These are phyloP conservation scores for Drosophila equinoxialis DNA, from an alignment of 1,140 invertebrate species.

Conservation along the genomic window DNA sequence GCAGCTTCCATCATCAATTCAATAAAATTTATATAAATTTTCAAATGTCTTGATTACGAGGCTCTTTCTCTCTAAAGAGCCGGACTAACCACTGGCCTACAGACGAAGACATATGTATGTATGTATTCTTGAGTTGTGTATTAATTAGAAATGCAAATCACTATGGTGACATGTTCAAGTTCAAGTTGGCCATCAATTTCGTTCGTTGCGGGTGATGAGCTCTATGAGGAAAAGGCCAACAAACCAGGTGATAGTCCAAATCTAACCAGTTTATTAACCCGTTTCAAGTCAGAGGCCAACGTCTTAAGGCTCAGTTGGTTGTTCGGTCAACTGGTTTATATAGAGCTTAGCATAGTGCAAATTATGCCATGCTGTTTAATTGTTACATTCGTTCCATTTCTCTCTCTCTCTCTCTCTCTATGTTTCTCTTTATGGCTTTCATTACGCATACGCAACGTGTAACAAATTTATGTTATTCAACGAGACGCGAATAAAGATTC, in stretches of 20 bases:
- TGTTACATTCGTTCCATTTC: not conserved
- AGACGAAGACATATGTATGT: constrained; percentile 8
- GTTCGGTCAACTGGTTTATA: constrained; percentile 19
- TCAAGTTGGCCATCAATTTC: constrained; percentile 71
- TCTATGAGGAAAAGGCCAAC: constrained; percentile 45
- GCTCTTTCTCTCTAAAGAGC: not conserved
- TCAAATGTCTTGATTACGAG: constrained; percentile 20
- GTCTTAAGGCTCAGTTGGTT: not conserved
- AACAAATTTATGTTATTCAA: constrained; percentile 57
- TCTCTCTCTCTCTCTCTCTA: constrained; percentile 30
- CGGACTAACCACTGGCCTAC: constrained; percentile 12
- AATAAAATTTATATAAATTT: constrained; percentile 42
- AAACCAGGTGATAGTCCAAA: constrained; percentile 60
- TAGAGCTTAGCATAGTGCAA: constrained; percentile 13
- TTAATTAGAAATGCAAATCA: constrained; percentile 74
- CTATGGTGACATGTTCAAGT: constrained; percentile 65
- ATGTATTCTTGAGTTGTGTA: constrained; percentile 50
- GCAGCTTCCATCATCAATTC: constrained; percentile 26
- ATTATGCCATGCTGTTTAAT: constrained; percentile 24
- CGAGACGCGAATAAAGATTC: constrained; percentile 22
- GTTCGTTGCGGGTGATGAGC: constrained; percentile 39
- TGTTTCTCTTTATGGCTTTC: constrained; percentile 37
- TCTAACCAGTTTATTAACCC: constrained; percentile 59
- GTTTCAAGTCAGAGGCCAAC: constrained; percentile 50
- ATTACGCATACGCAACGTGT: constrained; percentile 65